Conservation (phyloP, 2,888 invertebrate genomes). For the Drosophila lutescens region DNA sequence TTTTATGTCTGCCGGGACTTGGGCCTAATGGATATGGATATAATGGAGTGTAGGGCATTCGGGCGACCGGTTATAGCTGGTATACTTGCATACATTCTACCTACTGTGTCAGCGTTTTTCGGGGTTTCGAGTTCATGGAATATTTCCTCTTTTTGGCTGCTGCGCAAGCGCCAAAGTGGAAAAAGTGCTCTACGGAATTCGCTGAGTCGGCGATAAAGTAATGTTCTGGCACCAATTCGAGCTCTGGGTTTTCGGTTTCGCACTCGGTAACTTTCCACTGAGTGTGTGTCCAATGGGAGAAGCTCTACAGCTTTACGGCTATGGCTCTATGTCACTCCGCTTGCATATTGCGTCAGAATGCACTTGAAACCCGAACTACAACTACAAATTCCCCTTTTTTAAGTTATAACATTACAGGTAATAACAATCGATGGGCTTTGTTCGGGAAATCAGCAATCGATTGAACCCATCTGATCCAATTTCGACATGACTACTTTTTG, state of each 20-base stretch:
- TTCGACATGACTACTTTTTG: slow-evolving; percentile 5
- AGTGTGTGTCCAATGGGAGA: slow-evolving; percentile 40
- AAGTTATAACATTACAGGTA: slow-evolving; percentile 29
- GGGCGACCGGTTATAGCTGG: slow-evolving; percentile 27
- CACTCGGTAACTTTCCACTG: slow-evolving; percentile 67
- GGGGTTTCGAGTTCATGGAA: slow-evolving; percentile 59
- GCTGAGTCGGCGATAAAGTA: slow-evolving; percentile 15
- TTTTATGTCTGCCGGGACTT: slow-evolving; percentile 69
- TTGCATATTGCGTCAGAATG: slow-evolving; percentile 43
- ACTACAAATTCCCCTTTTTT: not conserved
- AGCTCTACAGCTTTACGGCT: not conserved
- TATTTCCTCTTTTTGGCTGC: slow-evolving; percentile 40
- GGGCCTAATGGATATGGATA: slow-evolving; percentile 4
- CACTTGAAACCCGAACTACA: slow-evolving; percentile 44
- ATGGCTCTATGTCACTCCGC: slow-evolving; percentile 3
- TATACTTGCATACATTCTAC: slow-evolving; percentile 43
- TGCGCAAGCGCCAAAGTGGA: slow-evolving; percentile 67
- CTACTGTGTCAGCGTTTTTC: slow-evolving; percentile 71
- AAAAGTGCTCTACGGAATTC: slow-evolving; percentile 38
- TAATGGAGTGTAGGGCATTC: slow-evolving; percentile 31
- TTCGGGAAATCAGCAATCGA: slow-evolving; percentile 17
- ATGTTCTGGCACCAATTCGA: slow-evolving; percentile 50
- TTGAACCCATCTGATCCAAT: slow-evolving; percentile 2
- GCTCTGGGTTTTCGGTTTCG: slow-evolving; percentile 18
- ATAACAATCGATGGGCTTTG: slow-evolving; percentile 15